Evolutionary conservation across 2,113 vertebrate genomes (phyloP).

Genomic region (Corythaixoides concolor): DNA sequence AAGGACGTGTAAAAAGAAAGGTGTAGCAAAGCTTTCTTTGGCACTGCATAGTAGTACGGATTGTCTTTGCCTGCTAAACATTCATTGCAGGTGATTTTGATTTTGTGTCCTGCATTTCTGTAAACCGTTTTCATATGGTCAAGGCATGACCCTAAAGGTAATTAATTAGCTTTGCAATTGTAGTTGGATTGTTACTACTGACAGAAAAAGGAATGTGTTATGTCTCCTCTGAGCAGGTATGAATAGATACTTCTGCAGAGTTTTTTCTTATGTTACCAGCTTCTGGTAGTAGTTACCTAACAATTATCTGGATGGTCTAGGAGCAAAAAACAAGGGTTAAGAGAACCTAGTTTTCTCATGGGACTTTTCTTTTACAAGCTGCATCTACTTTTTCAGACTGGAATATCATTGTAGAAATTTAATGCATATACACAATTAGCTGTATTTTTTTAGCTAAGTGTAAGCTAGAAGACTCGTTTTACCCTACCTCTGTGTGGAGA

Average conservation of each 20-base stretch:
- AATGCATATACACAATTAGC: not conserved
- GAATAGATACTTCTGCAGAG: not conserved
- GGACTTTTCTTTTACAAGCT: not conserved
- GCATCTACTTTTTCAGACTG: not conserved
- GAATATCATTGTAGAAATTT: not conserved
- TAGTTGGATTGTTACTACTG: not conserved
- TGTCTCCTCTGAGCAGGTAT: not conserved
- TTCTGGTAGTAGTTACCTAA: not conserved
- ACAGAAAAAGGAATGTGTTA: not conserved
- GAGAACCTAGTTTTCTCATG: not conserved
- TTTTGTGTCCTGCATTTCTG: conserved; percentile 41
- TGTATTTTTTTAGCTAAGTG: not conserved
- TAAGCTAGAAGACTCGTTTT: not conserved
- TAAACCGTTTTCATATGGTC: conserved; percentile 54
- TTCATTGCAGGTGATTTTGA: conserved; percentile 52
- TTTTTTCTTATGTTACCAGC: not conserved
- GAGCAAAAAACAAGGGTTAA: not conserved
- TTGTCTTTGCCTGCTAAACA: conserved; percentile 35
- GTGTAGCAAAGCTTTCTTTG: conserved; percentile 27
- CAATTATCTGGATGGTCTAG: not conserved
- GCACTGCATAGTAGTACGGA: not conserved
- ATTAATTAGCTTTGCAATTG: conserved; percentile 38
- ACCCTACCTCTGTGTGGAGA: not conserved
- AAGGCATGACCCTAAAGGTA: not conserved
- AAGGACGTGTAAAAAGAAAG: conserved; percentile 20